Base-by-base conservation (phyloP, 2,113 vertebrate genomes). In the Myocastor coypus region DNA sequence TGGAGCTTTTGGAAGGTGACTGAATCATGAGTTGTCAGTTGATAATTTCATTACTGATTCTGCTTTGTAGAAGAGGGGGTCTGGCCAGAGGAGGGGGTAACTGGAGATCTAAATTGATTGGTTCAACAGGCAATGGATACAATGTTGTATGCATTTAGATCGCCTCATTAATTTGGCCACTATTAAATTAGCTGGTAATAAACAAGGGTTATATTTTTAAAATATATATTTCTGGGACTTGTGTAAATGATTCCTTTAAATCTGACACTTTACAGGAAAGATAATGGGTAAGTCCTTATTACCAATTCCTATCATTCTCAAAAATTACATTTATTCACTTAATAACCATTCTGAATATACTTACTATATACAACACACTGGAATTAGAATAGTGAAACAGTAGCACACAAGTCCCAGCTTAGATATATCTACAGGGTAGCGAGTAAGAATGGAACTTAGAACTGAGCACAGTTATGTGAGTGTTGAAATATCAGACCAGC, bases 131-230 rank as follows among this genome's bases (percentile, higher is more conserved):
- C 14, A 83, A 71, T 78, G 30, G 61, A 73, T 88, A 77, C 90
- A 89, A 81, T 24, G 61, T 46, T 81, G 32, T n/a, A 0, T 61
- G 82, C 69, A 66, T 92, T 96, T 80, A 63, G 13, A 77, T 82
- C 85, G 37, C 81, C 37, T 94, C 42, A 68, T 64, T 83, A 82
- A 73, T 69, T 24, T 96, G 26, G 8, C 32, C n/a, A 20, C 32
- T 75, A 69, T 78, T 71, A n/a, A 78, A 71, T 34, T 30, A 95
- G 22, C 28, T 86, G 19, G 46, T 37, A 40, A 80, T 64, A 86
- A 96, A 83, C 34, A 84, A 77, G 40, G 17, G 64, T 63, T 90
- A 83, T 19, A 71, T 32, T 90, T 96, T 81, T 55, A 78, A 80
- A 91, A 40, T 12, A 64, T 94, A 20, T 52, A 80, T 3, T 94